Evolutionary conservation across 1,140 invertebrate species (phyloP).

Genomic region (Matsumurasca onukii): DNA sequence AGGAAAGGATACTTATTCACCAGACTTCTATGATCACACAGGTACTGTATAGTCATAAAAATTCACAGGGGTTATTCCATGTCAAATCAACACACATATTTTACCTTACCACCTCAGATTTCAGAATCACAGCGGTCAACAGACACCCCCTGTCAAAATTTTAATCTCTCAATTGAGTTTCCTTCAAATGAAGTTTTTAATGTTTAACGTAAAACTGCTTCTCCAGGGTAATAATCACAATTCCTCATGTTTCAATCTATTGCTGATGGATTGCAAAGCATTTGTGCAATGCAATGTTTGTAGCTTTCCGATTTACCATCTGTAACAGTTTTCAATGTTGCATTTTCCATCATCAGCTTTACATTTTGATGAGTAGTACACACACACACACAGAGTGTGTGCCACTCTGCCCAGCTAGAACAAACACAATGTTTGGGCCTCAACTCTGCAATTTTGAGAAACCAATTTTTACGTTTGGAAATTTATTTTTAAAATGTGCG

Average conservation of each 20-base stretch:
- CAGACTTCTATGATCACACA: constrained; percentile 87
- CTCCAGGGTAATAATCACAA: constrained; percentile 10
- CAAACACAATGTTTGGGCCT: constrained; percentile 39
- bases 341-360: constrained; percentile 36
- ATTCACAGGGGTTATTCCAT: too few relatives aligned
- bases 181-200: background rate
- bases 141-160: constrained; percentile 27
- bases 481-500: constrained; percentile 15
- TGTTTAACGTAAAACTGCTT: background rate
- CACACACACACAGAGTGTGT: constrained; percentile 40
- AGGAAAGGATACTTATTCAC: constrained; percentile 62
- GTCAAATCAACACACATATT: too few relatives aligned
- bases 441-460: constrained; percentile 38
- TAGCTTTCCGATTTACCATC: constrained; percentile 3
- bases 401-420: constrained; percentile 37
- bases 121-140: constrained; percentile 12
- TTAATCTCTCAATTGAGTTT: constrained; percentile 8
- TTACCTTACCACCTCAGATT: too few relatives aligned
- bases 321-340: background rate
- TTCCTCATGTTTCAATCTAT: constrained; percentile 3
- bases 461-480: constrained; percentile 36
- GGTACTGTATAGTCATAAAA: constrained; percentile 54
- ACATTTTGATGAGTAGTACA: constrained; percentile 40
- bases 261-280: constrained; percentile 11
- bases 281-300: constrained; percentile 13